phyloP scores from a whole-genome alignment of 2,113 vertebrate genomes.

The Siniperca chuatsi region DNA sequence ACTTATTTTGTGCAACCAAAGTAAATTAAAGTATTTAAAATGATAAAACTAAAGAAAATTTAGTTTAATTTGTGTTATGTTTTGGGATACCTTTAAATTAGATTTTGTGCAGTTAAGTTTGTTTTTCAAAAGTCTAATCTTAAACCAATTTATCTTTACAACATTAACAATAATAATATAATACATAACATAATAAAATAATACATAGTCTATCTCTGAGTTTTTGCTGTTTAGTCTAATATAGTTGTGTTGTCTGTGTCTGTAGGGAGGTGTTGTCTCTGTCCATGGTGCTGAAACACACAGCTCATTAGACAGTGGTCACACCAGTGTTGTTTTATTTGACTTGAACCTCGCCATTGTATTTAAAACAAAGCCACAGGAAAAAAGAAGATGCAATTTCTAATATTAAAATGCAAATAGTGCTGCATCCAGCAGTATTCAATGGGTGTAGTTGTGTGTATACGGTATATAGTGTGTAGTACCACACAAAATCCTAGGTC shows the following conservation, averaged over 20 bases:
- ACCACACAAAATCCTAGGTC: not conserved
- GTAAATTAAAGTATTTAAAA: not conserved
- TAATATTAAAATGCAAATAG: not conserved
- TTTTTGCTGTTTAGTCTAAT: not conserved
- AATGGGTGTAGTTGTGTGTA: not conserved
- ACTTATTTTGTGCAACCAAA: not conserved
- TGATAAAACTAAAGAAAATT: not conserved
- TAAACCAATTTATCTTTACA: not conserved
- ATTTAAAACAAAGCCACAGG: not conserved
- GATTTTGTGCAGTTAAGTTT: not conserved
- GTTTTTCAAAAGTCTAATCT: not conserved
- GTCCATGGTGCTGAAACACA: slow-evolving; percentile 47
- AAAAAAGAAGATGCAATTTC: not conserved
- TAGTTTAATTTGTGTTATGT: not conserved
- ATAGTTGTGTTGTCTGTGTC: not conserved
- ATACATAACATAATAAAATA: too few species aligned
- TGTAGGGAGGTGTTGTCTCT: not conserved
- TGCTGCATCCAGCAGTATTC: not conserved
- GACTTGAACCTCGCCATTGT: not conserved
- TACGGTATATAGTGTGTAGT: not conserved
- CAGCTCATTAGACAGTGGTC: slow-evolving; percentile 10
- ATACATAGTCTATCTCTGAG: not conserved
- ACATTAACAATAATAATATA: not conserved
- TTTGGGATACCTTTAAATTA: not conserved
- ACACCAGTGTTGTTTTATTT: not conserved